Base-by-base conservation (phyloP, 1,140 invertebrate species). In the Anastrepha ludens region DNA sequence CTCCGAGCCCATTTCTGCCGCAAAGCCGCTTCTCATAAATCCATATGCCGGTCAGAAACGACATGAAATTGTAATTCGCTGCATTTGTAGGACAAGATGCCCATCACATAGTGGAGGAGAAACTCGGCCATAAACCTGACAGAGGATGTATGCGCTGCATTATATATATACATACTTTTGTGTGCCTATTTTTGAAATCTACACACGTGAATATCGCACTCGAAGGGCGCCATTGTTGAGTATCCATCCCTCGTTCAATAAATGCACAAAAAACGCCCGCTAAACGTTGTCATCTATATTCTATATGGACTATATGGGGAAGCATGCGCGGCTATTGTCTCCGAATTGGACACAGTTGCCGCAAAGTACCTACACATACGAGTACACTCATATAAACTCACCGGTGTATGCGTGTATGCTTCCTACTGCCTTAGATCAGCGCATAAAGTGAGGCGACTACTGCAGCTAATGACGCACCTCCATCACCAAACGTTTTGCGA, bases 391-490 rank as follows among this genome's bases (percentile, higher is more conserved):
- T 17, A 41, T 9, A 39, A 47, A 9, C 11, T n/a, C 60, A 17
- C 4, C 60, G 11, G 60, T 62, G 60, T 62, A 62, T 62, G 17
- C 2, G 13, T 58, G 55, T 58, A 39, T 39, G 13, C 29, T 64
- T 67, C 29, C 29, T 29, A 74, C 67, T 47, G 15, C 39, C 15
- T 44, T 17, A 47, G 15, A 17, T 29, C 15, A 15, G 41, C 8
- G 13, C 47, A 15, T 81, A 41, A 6, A 47, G 55, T 81, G n/a
- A 7, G 8, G 5, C 20, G 47, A 4, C 44, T n/a, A n/a, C 67
- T 70, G 47, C 64, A 7, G 11, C 20, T 13, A n/a, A 81, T 81
- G 74, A 81, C 74, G 74, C 74, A 58, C 47, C 74, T 20, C 74
- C 44, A 81, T 29, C 67, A 47, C 39, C 29, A 74, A n/a, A 3